Evolutionary conservation across 1,140 invertebrate genomes (phyloP).

Genomic region (Limonius californicus): DNA sequence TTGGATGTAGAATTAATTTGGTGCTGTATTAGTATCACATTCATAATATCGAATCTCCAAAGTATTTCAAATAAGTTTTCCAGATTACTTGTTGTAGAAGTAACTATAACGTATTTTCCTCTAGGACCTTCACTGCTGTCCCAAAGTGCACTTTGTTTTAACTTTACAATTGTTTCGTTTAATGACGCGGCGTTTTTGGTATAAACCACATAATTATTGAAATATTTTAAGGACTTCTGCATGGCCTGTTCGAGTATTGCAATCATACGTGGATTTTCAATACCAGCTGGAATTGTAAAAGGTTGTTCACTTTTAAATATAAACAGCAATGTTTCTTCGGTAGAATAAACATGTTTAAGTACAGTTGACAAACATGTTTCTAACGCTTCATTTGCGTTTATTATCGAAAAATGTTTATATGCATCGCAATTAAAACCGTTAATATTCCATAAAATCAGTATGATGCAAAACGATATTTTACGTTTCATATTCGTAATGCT

Average conservation of each 20-base stretch:
- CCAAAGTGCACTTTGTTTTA: background rate
- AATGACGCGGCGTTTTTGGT: background rate
- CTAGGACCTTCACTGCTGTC: background rate
- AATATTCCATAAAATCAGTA: too few relatives aligned
- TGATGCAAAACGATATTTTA: too few relatives aligned
- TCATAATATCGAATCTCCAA: background rate
- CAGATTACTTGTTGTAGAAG: background rate
- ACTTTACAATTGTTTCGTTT: background rate
- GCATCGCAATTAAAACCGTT: too few relatives aligned
- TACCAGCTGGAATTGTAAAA: too few relatives aligned
- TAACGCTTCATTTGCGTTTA: too few relatives aligned
- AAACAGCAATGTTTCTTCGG: too few relatives aligned
- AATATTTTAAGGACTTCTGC: background rate
- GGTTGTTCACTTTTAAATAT: too few relatives aligned
- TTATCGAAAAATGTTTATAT: too few relatives aligned
- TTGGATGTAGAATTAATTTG: background rate
- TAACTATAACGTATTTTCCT: background rate
- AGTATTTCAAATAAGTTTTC: background rate
- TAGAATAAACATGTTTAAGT: too few relatives aligned
- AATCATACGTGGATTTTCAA: background rate
- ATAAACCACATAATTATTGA: background rate
- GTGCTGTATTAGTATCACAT: background rate
- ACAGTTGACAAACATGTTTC: too few relatives aligned
- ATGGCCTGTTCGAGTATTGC: background rate
- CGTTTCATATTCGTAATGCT: too few relatives aligned